Percentiles rank a stretch among this genome's conserved stretches.
Evolutionary conservation across 2,888 invertebrate species (phyloP).

Genomic region (Tetramorium bicarinatum): DNA sequence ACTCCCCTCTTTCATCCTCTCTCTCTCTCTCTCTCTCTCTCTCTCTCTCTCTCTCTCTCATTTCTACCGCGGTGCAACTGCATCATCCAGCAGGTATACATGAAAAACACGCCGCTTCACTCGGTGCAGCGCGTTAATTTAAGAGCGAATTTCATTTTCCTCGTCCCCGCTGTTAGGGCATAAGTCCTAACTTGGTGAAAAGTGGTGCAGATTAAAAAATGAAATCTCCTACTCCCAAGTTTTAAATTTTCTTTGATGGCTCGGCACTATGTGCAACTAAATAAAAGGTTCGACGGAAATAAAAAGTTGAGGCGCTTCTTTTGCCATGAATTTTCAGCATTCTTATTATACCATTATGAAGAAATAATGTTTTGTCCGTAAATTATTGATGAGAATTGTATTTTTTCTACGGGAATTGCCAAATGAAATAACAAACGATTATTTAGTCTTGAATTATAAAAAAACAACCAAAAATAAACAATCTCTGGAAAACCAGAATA

Average conservation of each 20-base stretch:
- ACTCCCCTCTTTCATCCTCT: background rate
- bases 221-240: constrained; percentile 49
- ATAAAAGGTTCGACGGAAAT: background rate
- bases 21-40: background rate
- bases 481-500: background rate
- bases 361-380: background rate
- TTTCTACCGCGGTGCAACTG: constrained; percentile 23
- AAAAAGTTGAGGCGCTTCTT: background rate
- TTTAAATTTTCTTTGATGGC: constrained; percentile 57
- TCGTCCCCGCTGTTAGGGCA: constrained; percentile 62
- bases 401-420: background rate
- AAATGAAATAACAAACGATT: background rate
- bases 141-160: constrained; percentile 75
- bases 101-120: constrained; percentile 47
- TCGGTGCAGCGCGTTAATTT: constrained; percentile 70
- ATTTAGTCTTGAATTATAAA: background rate
- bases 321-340: background rate
- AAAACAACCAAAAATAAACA: background rate
- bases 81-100: constrained; percentile 36
- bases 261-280: constrained; percentile 24
- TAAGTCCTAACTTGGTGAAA: constrained; percentile 48
- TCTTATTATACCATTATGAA: background rate
- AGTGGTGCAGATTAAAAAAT: constrained; percentile 53
- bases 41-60: background rate
- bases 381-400: background rate